phyloP scores from a whole-genome alignment of 1,140 invertebrate species.

The Himalopsyche phryganea region DNA sequence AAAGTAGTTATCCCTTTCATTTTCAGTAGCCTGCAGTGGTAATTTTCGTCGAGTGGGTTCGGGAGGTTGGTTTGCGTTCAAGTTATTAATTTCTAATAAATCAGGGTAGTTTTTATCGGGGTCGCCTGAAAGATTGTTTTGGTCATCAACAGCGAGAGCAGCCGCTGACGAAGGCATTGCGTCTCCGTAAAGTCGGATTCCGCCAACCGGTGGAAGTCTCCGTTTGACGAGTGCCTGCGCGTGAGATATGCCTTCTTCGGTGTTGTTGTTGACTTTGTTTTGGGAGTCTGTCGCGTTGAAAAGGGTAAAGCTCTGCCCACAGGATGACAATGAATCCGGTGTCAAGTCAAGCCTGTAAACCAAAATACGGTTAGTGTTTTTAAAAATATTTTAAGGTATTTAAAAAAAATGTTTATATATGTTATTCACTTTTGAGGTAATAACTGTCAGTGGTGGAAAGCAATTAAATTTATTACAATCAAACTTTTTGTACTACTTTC shows the following conservation, averaged over 20 bases:
- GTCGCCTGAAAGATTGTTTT: slow-evolving; percentile 55
- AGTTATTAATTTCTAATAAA: slow-evolving; percentile 61
- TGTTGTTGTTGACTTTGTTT: slow-evolving; percentile 45
- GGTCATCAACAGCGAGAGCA: slow-evolving; percentile 45
- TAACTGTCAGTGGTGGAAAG: too few species aligned
- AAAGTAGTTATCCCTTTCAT: slow-evolving; percentile 49
- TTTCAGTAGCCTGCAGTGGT: slow-evolving; percentile 22
- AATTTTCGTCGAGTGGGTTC: slow-evolving; percentile 41
- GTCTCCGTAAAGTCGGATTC: too few species aligned
- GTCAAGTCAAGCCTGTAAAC: slow-evolving; percentile 44
- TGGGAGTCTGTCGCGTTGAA: slow-evolving; percentile 47
- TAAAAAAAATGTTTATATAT: too few species aligned
- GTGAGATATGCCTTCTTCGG: slow-evolving; percentile 33
- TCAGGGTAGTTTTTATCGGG: slow-evolving; percentile 65
- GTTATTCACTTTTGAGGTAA: too few species aligned
- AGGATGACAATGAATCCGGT: slow-evolving; percentile 42
- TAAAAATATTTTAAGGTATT: too few species aligned
- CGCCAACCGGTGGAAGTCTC: slow-evolving; percentile 24
- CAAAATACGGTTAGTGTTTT: too few species aligned
- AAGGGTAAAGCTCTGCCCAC: slow-evolving; percentile 43
- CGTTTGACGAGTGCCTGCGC: slow-evolving; percentile 37
- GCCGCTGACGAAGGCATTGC: slow-evolving; percentile 30
- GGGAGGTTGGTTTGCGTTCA: slow-evolving; percentile 41
- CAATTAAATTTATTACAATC: too few species aligned
- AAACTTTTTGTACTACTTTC: too few species aligned